These are phyloP conservation scores for Perca flavescens DNA, from an alignment of 2,113 vertebrate species.

Conservation along the genomic window DNA sequence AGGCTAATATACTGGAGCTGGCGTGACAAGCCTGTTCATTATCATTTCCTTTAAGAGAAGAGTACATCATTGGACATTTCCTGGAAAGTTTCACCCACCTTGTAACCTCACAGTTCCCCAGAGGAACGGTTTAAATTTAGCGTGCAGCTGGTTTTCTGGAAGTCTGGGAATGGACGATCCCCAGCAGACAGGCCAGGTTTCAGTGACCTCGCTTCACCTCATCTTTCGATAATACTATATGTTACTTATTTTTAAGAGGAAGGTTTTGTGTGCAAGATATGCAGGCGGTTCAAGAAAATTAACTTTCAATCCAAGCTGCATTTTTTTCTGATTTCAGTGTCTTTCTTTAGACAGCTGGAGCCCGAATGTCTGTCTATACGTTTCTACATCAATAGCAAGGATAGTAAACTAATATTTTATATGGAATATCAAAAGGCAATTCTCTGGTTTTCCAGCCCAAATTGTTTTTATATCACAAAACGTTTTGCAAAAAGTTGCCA, in stretches of 20 bases:
- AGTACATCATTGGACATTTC: conserved; percentile 26
- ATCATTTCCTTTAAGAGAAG: conserved; percentile 8
- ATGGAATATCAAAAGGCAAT: neutral
- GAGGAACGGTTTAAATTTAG: conserved; percentile 69
- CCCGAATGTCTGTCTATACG: neutral
- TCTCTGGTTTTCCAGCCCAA: neutral
- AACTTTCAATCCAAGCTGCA: neutral
- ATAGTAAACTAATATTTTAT: neutral
- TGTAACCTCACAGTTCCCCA: conserved; percentile 48
- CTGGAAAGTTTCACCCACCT: conserved; percentile 37
- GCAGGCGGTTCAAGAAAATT: neutral
- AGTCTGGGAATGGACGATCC: conserved; percentile 36
- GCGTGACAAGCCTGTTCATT: conserved; percentile 11
- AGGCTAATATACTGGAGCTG: neutral
- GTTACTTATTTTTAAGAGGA: neutral
- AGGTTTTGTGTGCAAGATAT: neutral
- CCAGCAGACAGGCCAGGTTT: conserved; percentile 1
- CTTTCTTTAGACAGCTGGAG: neutral
- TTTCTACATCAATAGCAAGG: neutral
- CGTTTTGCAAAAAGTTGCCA: neutral
- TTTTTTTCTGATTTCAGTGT: neutral
- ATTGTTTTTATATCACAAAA: neutral
- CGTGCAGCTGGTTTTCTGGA: conserved; percentile 48
- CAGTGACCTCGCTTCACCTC: conserved; percentile 6
- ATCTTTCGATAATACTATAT: neutral